Conservation (phyloP, 2,888 invertebrate genomes). For the Pristionchus maxplancki region DNA sequence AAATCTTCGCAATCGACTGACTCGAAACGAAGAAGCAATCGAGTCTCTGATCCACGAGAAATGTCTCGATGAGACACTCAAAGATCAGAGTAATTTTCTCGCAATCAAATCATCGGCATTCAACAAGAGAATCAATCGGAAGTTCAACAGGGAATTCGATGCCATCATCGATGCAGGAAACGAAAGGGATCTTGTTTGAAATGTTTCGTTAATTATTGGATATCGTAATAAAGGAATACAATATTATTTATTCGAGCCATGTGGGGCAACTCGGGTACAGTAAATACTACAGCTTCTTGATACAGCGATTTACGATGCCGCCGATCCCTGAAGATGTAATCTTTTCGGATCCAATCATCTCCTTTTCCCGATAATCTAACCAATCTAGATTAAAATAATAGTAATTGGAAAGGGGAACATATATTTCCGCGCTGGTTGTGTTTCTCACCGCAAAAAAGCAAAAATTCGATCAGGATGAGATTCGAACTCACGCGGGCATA, state of each 20-base stretch:
- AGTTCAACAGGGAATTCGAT: background rate
- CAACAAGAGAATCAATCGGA: background rate
- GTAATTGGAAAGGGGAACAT: too few species aligned
- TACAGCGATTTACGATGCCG: too few species aligned
- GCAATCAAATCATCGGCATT: background rate
- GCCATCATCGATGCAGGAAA: background rate
- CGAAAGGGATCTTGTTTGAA: background rate
- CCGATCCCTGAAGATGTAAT: background rate
- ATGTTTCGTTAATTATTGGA: too few species aligned
- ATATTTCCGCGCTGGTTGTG: too few species aligned
- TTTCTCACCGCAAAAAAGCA: too few species aligned
- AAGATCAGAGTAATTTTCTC: background rate
- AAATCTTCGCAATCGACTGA: background rate
- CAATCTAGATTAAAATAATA: too few species aligned
- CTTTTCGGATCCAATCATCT: background rate
- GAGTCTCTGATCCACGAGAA: background rate
- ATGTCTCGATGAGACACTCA: background rate
- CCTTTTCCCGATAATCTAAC: background rate
- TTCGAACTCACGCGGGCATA: constrained; percentile 77
- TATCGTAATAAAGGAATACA: too few species aligned
- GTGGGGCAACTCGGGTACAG: too few species aligned
- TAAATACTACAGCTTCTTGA: too few species aligned
- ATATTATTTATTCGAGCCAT: too few species aligned
- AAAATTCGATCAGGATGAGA: constrained; percentile 72
- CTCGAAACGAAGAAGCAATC: background rate